Conservation (phyloP, 2,797 vertebrate species). For the Cyclura pinguis region DNA sequence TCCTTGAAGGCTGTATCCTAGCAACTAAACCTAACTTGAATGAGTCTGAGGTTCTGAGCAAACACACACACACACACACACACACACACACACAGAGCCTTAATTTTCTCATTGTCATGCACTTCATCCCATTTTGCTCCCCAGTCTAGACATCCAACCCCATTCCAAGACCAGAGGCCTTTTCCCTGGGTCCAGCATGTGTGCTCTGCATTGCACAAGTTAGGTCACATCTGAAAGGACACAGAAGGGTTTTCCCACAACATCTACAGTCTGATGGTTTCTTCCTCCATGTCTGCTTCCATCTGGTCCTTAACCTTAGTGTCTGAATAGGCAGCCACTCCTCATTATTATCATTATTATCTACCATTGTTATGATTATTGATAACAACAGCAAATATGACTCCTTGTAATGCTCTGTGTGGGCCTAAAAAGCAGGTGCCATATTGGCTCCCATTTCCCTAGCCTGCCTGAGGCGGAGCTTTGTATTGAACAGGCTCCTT, state of each 20-base stretch:
- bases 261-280: not conserved
- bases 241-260: not conserved
- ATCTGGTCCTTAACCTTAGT: not conserved
- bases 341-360: not conserved
- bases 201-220: slow-evolving; percentile 19
- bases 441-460: not conserved
- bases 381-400: not conserved
- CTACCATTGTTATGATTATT: not conserved
- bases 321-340: not conserved
- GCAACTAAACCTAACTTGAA: slow-evolving; percentile 60
- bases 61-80: not conserved
- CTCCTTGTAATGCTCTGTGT: not conserved
- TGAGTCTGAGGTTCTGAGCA: slow-evolving; percentile 43
- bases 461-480: not conserved
- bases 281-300: not conserved
- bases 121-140: not conserved
- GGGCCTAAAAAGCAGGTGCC: not conserved
- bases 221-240: slow-evolving; percentile 35
- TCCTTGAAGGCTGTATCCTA: slow-evolving; percentile 59
- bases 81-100: not conserved
- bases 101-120: slow-evolving; percentile 5
- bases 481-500: not conserved
- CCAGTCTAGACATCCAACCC: not conserved
- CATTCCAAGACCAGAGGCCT: not conserved
- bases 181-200: not conserved